Percentiles rank a stretch among this genome's conserved stretches.
These are phyloP conservation scores for Pomatorhinus ruficollis DNA, from an alignment of 2,113 vertebrate species.

Conservation along the genomic window DNA sequence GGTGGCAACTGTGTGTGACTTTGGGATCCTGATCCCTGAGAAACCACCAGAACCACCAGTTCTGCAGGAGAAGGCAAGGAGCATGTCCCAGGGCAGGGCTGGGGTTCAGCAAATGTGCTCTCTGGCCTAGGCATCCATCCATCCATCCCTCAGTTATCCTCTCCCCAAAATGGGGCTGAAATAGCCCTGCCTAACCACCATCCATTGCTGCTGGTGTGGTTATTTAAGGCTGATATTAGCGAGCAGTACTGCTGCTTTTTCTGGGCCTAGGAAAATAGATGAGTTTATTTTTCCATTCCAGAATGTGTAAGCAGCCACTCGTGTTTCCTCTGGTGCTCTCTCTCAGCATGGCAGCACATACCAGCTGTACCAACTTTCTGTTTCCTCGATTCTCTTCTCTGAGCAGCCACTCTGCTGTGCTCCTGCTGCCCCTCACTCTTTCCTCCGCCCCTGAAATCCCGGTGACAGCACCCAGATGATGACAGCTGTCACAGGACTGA, in stretches of 20 bases:
- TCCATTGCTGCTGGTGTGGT: fast-evolving
- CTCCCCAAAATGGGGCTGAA: not conserved
- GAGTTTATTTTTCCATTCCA: conserved; percentile 5
- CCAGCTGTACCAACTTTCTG: not conserved
- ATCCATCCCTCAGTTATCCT: not conserved
- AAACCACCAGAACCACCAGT: not conserved
- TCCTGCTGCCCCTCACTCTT: not conserved
- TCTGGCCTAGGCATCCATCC: not conserved
- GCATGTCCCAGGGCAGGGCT: fast-evolving
- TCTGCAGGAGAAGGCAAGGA: conserved; percentile 45
- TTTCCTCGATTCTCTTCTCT: not conserved
- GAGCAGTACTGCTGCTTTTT: not conserved
- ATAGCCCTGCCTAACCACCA: not conserved
- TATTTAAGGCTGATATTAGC: not conserved
- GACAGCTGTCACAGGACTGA: not conserved
- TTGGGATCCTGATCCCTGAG: conserved; percentile 51
- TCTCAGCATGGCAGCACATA: not conserved
- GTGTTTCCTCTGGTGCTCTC: not conserved
- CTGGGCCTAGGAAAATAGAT: not conserved
- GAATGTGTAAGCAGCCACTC: not conserved
- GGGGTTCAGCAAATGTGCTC: not conserved
- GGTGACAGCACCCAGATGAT: not conserved
- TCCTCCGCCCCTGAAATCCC: not conserved
- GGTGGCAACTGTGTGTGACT: conserved; percentile 71
- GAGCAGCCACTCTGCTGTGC: not conserved